Percentiles rank a stretch among this genome's conserved stretches.
Conservation (phyloP, 2,113 vertebrate genomes). For the Zosterops hypoxanthus region DNA sequence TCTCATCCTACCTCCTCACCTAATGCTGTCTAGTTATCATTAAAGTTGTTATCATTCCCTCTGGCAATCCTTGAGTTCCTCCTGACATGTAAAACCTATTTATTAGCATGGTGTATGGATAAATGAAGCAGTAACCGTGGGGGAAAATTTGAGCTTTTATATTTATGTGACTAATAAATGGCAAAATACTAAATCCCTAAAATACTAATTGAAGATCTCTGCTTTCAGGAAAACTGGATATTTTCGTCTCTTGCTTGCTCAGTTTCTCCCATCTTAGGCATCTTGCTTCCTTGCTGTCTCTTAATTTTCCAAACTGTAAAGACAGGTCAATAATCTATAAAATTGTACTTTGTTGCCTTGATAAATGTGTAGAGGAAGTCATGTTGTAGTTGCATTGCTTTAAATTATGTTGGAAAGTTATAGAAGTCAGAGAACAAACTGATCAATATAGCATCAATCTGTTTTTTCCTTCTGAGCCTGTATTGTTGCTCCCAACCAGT, state of each 20-base stretch:
- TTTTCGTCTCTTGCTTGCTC: not conserved
- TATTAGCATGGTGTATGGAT: not conserved
- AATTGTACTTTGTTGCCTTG: not conserved
- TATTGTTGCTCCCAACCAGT: not conserved
- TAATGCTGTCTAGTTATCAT: not conserved
- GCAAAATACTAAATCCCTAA: not conserved
- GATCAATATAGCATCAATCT: not conserved
- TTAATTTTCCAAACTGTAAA: not conserved
- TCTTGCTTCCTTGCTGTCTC: not conserved
- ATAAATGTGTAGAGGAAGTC: not conserved
- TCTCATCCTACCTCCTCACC: not conserved
- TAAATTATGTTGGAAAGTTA: not conserved
- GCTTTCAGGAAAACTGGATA: not conserved
- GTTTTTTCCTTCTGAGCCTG: not conserved
- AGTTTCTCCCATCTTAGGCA: not conserved
- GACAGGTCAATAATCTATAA: not conserved
- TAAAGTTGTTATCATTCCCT: not conserved
- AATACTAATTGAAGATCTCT: not conserved
- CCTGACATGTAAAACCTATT: not conserved
- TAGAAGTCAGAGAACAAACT: not conserved
- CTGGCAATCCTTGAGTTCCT: not conserved
- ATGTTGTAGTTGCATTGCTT: not conserved
- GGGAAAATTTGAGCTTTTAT: not conserved
- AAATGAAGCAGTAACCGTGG: not conserved
- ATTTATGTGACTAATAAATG: not conserved